Base-by-base conservation (phyloP, 2,797 vertebrate genomes). In the Eptatretus atami region DNA sequence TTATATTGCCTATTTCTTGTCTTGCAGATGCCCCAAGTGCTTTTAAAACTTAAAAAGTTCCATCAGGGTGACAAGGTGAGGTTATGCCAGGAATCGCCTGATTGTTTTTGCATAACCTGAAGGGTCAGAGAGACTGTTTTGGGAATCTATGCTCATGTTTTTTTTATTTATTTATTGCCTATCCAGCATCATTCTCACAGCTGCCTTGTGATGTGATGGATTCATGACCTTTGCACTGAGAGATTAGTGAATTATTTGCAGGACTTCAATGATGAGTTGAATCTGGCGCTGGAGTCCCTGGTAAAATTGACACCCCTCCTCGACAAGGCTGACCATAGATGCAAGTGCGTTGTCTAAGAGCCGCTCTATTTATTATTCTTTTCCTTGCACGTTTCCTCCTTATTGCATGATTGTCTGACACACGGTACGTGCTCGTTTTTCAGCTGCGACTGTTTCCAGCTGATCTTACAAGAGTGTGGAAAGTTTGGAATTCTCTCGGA, bases 301-400 rank as follows among this genome's bases (percentile, higher is more conserved):
- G 76, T 98, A 66, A 93, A 95, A 69, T 77, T 98, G 65, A 93
- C 85, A 0, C 88, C 88, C 1, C 75, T 98, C 67, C 72, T 98
- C 1, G 88, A 95, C 74, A 98, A 94, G 73, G 90, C 86, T 0
- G 87, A 98, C 71, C 86, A 95, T 69, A 79, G 86, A 71, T 96
- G 87, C 90, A 95, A 95, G 90, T 98, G 78, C 13, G 82, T 70
- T 10, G 8, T 31, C 19, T 19, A 15, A 52, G 15, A n/a, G n/a
- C 24, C 9, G 13, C 55, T 12, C 13, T 53, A 11, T 61, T n/a
- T 61, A 2, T 24, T 24, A n/a, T 61, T n/a, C n/a, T 64, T 53
- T 64, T 54, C 13, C 53, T 25, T 24, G 52, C 54, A 31, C 44
- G 4, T 67, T 3, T 67, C 53, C 63, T 19, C 52, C 65, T 53